These are phyloP conservation scores for Tetramorium parvispinum DNA, from an alignment of 1,140 invertebrate genomes.

Conservation along the genomic window DNA sequence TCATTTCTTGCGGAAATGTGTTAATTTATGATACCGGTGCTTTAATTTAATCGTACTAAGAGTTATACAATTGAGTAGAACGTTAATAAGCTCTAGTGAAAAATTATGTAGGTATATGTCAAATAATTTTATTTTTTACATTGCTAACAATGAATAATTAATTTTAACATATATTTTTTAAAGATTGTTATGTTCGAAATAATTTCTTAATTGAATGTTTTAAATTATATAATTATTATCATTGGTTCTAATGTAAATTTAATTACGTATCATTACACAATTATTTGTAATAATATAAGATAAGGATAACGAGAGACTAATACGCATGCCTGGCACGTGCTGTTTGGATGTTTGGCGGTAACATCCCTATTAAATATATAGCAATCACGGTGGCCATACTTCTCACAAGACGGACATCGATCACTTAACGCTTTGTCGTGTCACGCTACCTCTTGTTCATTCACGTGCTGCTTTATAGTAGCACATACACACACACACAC, in stretches of 20 bases:
- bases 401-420: slow-evolving; percentile 73
- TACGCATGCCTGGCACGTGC: slow-evolving; percentile 23
- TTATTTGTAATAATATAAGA: neutral
- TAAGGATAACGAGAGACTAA: neutral
- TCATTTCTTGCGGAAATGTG: slow-evolving; percentile 83
- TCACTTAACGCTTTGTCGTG: slow-evolving; percentile 77
- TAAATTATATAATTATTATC: neutral
- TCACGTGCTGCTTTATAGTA: slow-evolving; percentile 73
- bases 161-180: neutral
- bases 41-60: slow-evolving; percentile 72
- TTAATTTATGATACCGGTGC: slow-evolving; percentile 79
- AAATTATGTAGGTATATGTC: neutral
- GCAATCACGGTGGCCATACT: slow-evolving; percentile 60
- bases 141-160: neutral
- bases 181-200: neutral
- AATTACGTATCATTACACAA: slow-evolving; percentile 8
- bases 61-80: slow-evolving; percentile 38
- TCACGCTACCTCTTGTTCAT: slow-evolving; percentile 75
- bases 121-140: slow-evolving; percentile 16
- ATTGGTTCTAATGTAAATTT: neutral
- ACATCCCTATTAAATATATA: slow-evolving; percentile 42
- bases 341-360: slow-evolving; percentile 15
- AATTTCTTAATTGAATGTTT: neutral
- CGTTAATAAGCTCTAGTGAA: slow-evolving; percentile 51
- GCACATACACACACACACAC: slow-evolving; percentile 35